Percentiles rank a stretch among this genome's conserved stretches.
Conservation (phyloP, 2,113 vertebrate genomes). For the Neopipo cinnamomea region DNA sequence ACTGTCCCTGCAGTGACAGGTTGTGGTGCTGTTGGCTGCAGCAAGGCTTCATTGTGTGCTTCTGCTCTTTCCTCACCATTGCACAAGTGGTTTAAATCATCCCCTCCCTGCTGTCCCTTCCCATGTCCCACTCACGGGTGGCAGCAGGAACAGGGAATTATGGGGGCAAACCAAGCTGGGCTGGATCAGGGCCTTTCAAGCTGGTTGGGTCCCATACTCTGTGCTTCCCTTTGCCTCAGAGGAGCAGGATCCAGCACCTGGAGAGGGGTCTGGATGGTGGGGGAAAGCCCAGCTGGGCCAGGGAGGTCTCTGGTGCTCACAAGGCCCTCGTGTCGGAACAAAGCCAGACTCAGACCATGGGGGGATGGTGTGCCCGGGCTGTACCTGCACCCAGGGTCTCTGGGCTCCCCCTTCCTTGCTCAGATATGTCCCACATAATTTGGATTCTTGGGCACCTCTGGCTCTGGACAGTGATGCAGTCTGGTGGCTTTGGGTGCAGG, state of each 20-base stretch:
- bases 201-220: fast-evolving
- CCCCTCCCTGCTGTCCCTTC: not conserved
- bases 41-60: not conserved
- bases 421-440: fast-evolving
- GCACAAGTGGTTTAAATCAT: not conserved
- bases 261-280: not conserved
- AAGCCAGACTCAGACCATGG: not conserved
- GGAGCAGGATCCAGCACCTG: not conserved
- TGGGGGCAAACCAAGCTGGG: not conserved
- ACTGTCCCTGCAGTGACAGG: not conserved
- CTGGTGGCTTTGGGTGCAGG: not conserved
- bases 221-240: not conserved
- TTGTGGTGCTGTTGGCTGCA: not conserved
- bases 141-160: not conserved
- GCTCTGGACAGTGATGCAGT: not conserved
- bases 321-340: not conserved
- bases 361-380: not conserved
- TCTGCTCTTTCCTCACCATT: not conserved
- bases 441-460: not conserved
- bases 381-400: not conserved
- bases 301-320: not conserved
- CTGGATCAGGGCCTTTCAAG: not conserved
- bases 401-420: fast-evolving
- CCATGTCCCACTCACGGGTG: not conserved
- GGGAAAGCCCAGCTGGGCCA: not conserved